Base-by-base conservation (phyloP, 2,797 vertebrate genomes). In the Harpagifer antarcticus region DNA sequence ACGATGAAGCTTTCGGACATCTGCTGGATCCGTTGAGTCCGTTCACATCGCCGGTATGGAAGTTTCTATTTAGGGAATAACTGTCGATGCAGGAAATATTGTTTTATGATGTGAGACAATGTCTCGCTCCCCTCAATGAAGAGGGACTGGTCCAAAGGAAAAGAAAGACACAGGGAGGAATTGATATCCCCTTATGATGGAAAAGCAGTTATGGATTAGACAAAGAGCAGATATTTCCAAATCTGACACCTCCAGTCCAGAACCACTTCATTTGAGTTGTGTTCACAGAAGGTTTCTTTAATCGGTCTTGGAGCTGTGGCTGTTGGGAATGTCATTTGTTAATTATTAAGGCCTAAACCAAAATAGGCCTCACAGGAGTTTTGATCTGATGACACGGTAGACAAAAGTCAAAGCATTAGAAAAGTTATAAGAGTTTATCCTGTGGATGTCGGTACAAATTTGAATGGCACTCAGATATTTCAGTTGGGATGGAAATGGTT, bases 51-150 rank as follows among this genome's bases (percentile, higher is more conserved):
- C 47, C 48, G 45, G 68, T 74, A 77, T 80, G 83, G 63, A 70
- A 59, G 54, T 69, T 56, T 87, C 83, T 89, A 85, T 93, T 92
- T 90, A 68, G 74, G 87, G 85, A 91, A 86, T 83, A 82, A 65
- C 56, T 62, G 71, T 73, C 61, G 56, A 81, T 74, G 72, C 27
- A 80, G 86, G 83, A 90, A 92, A 93, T 87, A 84, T 79, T 78
- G 59, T 88, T 92, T 91, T 88, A 91, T 89, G 82, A 88, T 76
- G 87, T 88, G 87, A 92, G 74, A 86, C 82, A 81, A 85, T 81
- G 53, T 77, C 62, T 60, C 2, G 6, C 69, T 74, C 43, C 49
- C 66, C 63, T 77, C 55, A 56, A 49, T 56, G 48, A 82, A 60
- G 57, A 79, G 40, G 57, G 78, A 89, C 66, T 9, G 37, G 23